Evolutionary conservation across 2,888 invertebrate genomes (phyloP).

Genomic region (Sinopyrophorus schimmeli): DNA sequence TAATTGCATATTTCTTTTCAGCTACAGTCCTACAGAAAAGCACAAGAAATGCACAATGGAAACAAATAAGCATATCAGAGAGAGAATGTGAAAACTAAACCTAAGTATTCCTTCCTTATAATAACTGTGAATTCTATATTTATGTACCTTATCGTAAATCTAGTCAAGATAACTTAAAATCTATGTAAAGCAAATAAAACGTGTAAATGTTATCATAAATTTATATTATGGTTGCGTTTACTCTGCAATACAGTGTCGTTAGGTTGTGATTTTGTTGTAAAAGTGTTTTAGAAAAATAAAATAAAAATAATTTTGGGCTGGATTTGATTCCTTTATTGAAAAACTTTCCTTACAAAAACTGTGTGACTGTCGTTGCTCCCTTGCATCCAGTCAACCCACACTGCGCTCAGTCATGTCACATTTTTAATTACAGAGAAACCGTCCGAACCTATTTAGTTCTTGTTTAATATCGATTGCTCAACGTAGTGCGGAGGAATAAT

Average conservation of each 20-base stretch:
- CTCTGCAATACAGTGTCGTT: conserved; percentile 35
- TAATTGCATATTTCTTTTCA: conserved; percentile 34
- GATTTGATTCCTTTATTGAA: conserved; percentile 23
- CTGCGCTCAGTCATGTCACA: too few relatives aligned
- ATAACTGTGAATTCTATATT: conserved; percentile 33
- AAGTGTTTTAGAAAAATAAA: conserved; percentile 32
- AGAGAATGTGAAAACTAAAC: conserved; percentile 12
- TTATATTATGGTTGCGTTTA: conserved; percentile 24
- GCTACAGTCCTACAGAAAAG: conserved; percentile 47
- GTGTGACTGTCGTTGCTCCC: too few relatives aligned
- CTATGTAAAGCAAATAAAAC: conserved; percentile 28
- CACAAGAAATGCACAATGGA: conserved; percentile 42
- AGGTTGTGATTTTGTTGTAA: conserved; percentile 42
- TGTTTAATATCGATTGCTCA: too few relatives aligned
- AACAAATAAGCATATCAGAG: conserved; percentile 36
- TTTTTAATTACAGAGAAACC: too few relatives aligned
- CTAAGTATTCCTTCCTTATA: conserved; percentile 23
- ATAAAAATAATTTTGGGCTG: conserved; percentile 40
- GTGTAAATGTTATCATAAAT: conserved; percentile 36
- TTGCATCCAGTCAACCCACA: too few relatives aligned
- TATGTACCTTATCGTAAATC: conserved; percentile 30
- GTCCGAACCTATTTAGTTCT: too few relatives aligned
- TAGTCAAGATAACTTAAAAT: conserved; percentile 24
- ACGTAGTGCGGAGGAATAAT: too few relatives aligned
- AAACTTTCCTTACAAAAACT: too few relatives aligned